Base-by-base conservation (phyloP, 2,888 invertebrate genomes). In the Ecliptopera silaceata region DNA sequence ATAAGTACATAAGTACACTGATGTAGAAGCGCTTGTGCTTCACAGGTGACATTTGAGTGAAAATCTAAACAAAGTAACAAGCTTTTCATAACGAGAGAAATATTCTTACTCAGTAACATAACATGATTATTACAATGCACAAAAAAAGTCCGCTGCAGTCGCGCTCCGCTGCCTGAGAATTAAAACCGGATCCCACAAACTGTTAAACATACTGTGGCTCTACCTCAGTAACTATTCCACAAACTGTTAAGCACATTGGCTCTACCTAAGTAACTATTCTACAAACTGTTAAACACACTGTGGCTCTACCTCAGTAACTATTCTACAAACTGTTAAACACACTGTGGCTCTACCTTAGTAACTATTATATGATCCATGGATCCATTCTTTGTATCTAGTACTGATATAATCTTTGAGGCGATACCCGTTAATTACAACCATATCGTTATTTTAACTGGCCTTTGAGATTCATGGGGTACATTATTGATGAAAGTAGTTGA, bases 101-200 rank as follows among this genome's bases (percentile, higher is more conserved):
- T 15, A 20, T 32, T 26, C 26, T 26, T 8, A 26, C 31, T 44
- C 20, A 1, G 44, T 18, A 50, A 36, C 43, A 32, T 49, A 32
- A 31, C 44, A 51, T 29, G 41, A 46, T 56, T 41, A 39, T 39
- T 39, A 29, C 36, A 18, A 54, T 42, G 42, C 42, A 48, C 58
- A 55, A 61, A 56, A 61, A 56, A 63, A 61, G 59, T 61, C 66
- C 63, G 69, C 60, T 65, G 66, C 51, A 53, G 83, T 82, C 75
- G 61, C 83, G 86, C 77, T 80, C 66, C 72, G 80, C 29, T 72
- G 86, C 82, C 73, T 88, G 87, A 71, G 87, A 88, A 86, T 65
- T 55, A 47, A 56, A 65, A 60, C 65, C 67, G 66, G 68, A 69
- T 68, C 72, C 68, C 65, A 74, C 74, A 73, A 72, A 73, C 72